phyloP scores from a whole-genome alignment of 2,113 vertebrate species.

The Alces alces region DNA sequence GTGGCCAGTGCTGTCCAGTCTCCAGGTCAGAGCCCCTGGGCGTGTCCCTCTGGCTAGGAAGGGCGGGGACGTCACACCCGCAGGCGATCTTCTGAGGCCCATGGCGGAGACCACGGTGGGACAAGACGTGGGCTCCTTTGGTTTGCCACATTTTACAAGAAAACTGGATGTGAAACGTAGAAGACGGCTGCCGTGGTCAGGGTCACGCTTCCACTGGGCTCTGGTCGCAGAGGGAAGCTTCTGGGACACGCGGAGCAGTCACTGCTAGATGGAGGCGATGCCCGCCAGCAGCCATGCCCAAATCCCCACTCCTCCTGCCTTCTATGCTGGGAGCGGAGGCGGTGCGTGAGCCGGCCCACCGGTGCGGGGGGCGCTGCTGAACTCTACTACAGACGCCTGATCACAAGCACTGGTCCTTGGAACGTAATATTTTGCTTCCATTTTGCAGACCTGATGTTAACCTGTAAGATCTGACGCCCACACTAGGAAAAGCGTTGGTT shows the following conservation, averaged over 20 bases:
- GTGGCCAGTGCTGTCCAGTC: fast-evolving
- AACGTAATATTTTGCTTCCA: neutral
- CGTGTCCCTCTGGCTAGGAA: neutral
- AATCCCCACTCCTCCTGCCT: fast-evolving
- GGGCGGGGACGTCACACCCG: fast-evolving
- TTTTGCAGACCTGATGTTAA: neutral
- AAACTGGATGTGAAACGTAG: neutral
- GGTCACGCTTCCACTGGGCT: neutral
- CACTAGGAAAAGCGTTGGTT: neutral
- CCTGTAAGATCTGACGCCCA: neutral
- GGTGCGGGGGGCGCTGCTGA: fast-evolving
- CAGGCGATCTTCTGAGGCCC: fast-evolving
- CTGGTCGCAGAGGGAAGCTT: neutral
- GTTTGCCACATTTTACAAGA: neutral
- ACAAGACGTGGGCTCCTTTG: neutral
- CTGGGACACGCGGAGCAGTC: neutral
- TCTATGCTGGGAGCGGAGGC: fast-evolving
- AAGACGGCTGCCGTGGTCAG: neutral
- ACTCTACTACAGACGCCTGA: too few relatives aligned
- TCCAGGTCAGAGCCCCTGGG: too few relatives aligned
- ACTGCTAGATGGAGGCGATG: neutral
- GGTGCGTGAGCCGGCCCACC: fast-evolving
- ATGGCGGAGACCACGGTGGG: fast-evolving
- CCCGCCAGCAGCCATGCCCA: fast-evolving
- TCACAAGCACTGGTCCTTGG: neutral